Conservation (phyloP, 1,140 invertebrate genomes). For the Drosophila ambigua region DNA sequence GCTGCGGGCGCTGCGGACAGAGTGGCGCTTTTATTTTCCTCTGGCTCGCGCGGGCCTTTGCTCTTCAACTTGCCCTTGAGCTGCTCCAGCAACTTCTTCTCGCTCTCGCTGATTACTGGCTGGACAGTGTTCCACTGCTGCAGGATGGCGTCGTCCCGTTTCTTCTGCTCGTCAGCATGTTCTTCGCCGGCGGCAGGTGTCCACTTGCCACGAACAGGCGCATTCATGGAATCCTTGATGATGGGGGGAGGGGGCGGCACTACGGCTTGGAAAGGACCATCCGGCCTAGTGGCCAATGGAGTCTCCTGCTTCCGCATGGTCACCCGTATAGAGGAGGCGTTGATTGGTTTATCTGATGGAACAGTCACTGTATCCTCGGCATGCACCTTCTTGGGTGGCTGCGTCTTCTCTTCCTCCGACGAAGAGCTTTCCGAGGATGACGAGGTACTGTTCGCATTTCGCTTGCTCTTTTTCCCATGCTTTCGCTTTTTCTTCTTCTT, state of each 20-base stretch:
- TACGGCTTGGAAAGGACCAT: constrained; percentile 21
- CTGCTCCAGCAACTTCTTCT: constrained; percentile 86
- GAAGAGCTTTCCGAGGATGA: constrained; percentile 73
- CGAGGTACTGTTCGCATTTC: constrained; percentile 67
- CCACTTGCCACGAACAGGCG: constrained; percentile 79
- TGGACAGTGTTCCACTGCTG: constrained; percentile 87
- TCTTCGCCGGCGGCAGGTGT: constrained; percentile 38
- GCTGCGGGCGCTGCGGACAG: constrained; percentile 1
- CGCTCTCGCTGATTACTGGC: constrained; percentile 85
- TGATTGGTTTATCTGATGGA: constrained; percentile 83
- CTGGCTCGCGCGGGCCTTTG: constrained; percentile 46
- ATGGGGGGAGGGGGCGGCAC: constrained; percentile 59
- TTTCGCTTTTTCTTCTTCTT: constrained; percentile 86
- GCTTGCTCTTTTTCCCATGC: constrained; percentile 86
- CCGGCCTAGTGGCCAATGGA: constrained; percentile 23
- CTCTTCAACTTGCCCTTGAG: constrained; percentile 85
- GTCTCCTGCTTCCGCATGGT: constrained; percentile 88
- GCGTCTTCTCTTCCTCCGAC: constrained; percentile 84
- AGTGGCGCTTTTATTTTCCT: constrained; percentile 37
- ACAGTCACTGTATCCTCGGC: constrained; percentile 16
- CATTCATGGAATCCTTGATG: constrained; percentile 53
- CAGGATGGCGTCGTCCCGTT: constrained; percentile 85
- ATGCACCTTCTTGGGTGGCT: constrained; percentile 76
- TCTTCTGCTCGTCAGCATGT: constrained; percentile 56
- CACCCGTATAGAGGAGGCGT: constrained; percentile 87